A percentile compares a stretch with the other conserved stretches of the same genome.
Evolutionary conservation across 30 jellyfish, hydroid and myxozoan species (phyloP).

Genomic region (Rhopilema esculentum): DNA sequence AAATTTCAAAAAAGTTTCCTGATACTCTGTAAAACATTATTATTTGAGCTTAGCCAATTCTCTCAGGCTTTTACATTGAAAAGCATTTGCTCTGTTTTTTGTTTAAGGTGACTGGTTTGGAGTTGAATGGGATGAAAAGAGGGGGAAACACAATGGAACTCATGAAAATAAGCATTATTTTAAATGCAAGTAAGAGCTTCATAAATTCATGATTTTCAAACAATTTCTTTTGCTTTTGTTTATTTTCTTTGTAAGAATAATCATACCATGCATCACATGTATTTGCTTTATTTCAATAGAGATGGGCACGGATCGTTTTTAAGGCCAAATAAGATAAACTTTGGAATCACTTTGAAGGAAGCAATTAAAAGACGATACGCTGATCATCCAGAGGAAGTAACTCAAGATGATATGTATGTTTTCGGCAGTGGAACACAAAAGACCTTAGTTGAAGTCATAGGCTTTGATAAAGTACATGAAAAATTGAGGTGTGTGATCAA

Average conservation of each 20-base stretch:
- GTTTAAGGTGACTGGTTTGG: constrained; percentile 94
- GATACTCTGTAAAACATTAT: no score
- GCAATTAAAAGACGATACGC: constrained; percentile 85
- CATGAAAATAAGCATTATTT: constrained; percentile 61
- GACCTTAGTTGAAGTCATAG: constrained; percentile 81
- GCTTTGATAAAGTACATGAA: constrained; percentile 79
- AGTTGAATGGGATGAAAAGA: constrained; percentile 92
- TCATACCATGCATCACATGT: not conserved
- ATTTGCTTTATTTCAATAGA: constrained; percentile 41
- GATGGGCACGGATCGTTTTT: constrained; percentile 95
- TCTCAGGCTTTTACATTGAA: no score
- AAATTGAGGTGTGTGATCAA: constrained; percentile 49
- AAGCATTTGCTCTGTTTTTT: not conserved
- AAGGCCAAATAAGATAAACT: constrained; percentile 73
- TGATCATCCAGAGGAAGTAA: constrained; percentile 33
- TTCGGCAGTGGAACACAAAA: constrained; percentile 63
- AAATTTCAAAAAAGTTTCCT: no score
- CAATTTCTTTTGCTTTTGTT: not conserved
- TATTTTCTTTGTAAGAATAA: not conserved
- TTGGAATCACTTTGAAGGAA: constrained; percentile 66
- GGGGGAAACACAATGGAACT: constrained; percentile 97
- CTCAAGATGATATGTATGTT: constrained; percentile 46
- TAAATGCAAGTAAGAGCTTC: constrained; percentile 75
- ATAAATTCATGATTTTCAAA: not conserved
- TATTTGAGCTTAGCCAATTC: no score